A percentile compares a stretch with the other conserved stretches of the same genome.
Evolutionary conservation across 2,113 vertebrate species (phyloP).

Genomic region (Nerophis lumbriciformis): DNA sequence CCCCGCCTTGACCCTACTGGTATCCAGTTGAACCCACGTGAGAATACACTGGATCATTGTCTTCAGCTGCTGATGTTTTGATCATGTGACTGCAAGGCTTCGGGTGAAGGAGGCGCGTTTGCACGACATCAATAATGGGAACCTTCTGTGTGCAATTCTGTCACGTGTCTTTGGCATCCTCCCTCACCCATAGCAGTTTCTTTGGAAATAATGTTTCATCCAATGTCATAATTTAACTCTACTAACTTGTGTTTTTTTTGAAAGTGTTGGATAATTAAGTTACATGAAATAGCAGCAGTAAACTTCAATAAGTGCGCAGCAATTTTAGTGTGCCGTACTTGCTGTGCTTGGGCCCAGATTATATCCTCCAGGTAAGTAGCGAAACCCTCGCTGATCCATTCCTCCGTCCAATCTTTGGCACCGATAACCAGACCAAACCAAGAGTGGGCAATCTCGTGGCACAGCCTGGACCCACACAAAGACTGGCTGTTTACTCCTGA

Average conservation of each 20-base stretch:
- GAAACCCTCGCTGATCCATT: constrained; percentile 97
- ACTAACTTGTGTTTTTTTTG: not conserved
- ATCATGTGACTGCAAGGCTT: constrained; percentile 2
- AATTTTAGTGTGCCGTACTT: constrained; percentile 66
- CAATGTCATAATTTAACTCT: not conserved
- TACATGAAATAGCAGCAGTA: not conserved
- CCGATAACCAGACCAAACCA: constrained; percentile 96
- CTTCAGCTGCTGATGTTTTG: constrained; percentile 11
- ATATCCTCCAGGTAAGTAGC: constrained; percentile 91
- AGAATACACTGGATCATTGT: constrained; percentile 2
- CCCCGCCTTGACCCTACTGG: constrained; percentile 1
- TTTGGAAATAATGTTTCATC: not conserved
- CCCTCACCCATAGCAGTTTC: not conserved
- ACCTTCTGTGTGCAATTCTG: constrained; percentile 4
- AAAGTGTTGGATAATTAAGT: constrained; percentile 1
- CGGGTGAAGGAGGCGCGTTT: not conserved
- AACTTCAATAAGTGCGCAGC: not conserved
- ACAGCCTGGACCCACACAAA: constrained; percentile 84
- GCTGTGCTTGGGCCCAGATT: constrained; percentile 83
- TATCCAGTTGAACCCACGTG: not conserved
- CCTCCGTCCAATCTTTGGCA: constrained; percentile 93
- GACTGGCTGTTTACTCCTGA: constrained; percentile 52
- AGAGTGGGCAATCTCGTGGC: constrained; percentile 93
- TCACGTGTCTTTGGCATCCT: not conserved
- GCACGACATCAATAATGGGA: constrained; percentile 4